phyloP scores from a whole-genome alignment of 2,888 invertebrate genomes.

The Hyppa rectilinea region DNA sequence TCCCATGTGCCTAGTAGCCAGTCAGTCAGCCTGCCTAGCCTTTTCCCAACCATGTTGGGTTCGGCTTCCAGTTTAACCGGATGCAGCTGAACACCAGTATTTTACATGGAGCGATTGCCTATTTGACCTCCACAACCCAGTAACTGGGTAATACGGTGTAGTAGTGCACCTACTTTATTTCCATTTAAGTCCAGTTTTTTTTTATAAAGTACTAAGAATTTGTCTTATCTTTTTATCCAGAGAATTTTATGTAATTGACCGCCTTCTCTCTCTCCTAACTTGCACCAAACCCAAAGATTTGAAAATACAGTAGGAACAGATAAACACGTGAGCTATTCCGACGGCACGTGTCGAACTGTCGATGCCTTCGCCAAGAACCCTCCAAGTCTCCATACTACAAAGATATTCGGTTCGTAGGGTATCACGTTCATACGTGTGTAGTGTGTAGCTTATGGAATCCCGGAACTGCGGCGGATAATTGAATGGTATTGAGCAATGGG shows the following conservation, averaged over 20 bases:
- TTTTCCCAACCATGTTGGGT: too few species aligned
- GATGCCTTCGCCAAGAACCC: constrained; percentile 35
- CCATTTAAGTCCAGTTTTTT: too few species aligned
- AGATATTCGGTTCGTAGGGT: constrained; percentile 36
- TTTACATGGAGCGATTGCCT: too few species aligned
- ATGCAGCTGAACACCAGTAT: too few species aligned
- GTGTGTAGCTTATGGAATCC: constrained; percentile 31
- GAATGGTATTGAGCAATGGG: background rate
- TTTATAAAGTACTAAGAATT: too few species aligned
- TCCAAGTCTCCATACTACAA: constrained; percentile 16
- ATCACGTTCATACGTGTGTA: constrained; percentile 35
- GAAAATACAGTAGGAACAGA: constrained; percentile 47
- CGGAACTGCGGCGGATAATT: constrained; percentile 12
- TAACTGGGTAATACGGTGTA: too few species aligned
- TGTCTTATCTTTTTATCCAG: background rate
- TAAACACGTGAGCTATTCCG: constrained; percentile 50
- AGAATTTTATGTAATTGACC: background rate
- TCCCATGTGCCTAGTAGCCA: too few species aligned
- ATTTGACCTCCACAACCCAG: too few species aligned
- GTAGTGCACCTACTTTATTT: too few species aligned
- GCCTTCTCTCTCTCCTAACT: constrained; percentile 9
- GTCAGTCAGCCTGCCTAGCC: too few species aligned
- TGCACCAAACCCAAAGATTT: constrained; percentile 25
- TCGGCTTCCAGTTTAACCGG: too few species aligned
- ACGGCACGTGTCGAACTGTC: constrained; percentile 37